Base-by-base conservation (phyloP, 1,140 invertebrate species). In the Macrosteles quadrilineatus region DNA sequence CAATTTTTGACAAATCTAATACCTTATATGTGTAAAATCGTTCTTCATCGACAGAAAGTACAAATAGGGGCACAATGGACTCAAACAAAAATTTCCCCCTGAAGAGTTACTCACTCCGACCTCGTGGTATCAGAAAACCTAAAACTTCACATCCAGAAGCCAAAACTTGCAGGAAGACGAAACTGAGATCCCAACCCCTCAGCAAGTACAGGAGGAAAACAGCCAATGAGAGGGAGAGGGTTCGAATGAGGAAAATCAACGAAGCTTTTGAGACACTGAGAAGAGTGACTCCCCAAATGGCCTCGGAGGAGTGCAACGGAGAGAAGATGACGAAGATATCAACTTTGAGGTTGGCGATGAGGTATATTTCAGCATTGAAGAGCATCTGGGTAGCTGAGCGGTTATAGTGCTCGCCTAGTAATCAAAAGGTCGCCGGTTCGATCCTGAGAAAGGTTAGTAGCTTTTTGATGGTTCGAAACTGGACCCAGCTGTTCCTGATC, bases 181-280 rank as follows among this genome's bases (percentile, higher is more conserved):
- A 91, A 78, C 83, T 85, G 57, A 88, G 89, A 79, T 87, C 93
- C 2, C 87, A 93, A 50, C 93, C 94, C 0, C 83, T 96, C 68
- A 94, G 91, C 83, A 96, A 95, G 80, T 96, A 96, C 80, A 81
- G 94, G 23, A 84, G 94, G 71, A 93, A 93, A 82, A 94, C 93
- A 1, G 94, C 94, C 0, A 96, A 96, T 83, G 92, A 93, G 0
- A 80, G 94, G 2, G 94, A 96, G 80, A 79, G 94, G 31, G 88
- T 86, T 67, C 82, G 94, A 55, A 96, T 96, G 93, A 83, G 89
- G 63, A 93, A 96, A 78, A 95, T 96, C 71, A 96, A 96, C 81
- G 84, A 87, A 55, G 94, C 93, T 0, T 96, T 95, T 80, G 92
- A 95, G 79, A 84, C 86, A 1, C 82, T 96, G 0, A 84, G 91